Base-by-base conservation (phyloP, 2,113 vertebrate species). In the Lampris incognitus region DNA sequence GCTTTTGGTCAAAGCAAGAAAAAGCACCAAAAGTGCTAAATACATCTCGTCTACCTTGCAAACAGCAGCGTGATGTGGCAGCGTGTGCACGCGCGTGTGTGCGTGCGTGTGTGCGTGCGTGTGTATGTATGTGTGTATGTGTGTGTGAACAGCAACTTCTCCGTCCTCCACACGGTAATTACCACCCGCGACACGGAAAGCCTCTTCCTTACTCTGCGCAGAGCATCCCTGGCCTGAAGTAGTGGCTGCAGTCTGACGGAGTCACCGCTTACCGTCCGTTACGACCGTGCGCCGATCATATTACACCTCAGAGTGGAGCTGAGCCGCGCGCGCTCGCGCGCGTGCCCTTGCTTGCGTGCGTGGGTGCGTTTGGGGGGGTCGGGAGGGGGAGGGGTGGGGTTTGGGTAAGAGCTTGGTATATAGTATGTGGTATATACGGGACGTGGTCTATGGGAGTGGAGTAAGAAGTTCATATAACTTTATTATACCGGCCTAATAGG, bases 21-120 rank as follows among this genome's bases (percentile, higher is more conserved):
- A 58, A 39, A 90, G 46, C 51, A 86, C 41, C 66, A 77, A 80
- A 78, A 85, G 66, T 91, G 94, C 66, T 0, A 65, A 87, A 85
- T 52, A 88, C 95, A 95, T 95, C 81, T 72, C 76, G 6, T 72
- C 41, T 60, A 65, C 78, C 78, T 50, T 74, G 39, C 54, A 75
- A 72, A 3, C 83, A 69, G 91, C 52, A 24, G 0, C 10, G 85
- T 92, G 95, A 96, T 96, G 96, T 96, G 96, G 97, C 97, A 94
- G 85, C 38, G 55, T 38, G 41, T 8, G 24, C 24, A 24, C 4
- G 6, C 10, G 13, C 6, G 50, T 40, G 65, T n/a, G 1, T 9
- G 11, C 50, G n/a, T 9, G 40, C 6, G 41, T 42, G 41, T 44
- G 42, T 11, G 60, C 50, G 63, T 38, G 6, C 3, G 13, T 36